Base-by-base conservation (phyloP, 2,888 invertebrate species). In the Apodemia mormo region DNA sequence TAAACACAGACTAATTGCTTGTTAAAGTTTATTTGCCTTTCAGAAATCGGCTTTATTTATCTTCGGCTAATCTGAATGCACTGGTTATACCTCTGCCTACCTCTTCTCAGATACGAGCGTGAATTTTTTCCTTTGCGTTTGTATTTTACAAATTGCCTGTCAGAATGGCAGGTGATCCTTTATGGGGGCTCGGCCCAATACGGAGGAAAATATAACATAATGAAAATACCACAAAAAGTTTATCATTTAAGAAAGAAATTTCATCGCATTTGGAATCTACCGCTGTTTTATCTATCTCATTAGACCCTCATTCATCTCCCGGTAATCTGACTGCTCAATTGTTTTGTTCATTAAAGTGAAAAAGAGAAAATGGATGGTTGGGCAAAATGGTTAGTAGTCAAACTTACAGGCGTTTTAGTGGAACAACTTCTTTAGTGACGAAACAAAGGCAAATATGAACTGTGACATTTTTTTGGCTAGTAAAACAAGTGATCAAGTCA, bases 341-440 rank as follows among this genome's bases (percentile, higher is more conserved):
- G 80, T 82, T 79, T 78, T 73, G 78, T 82, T 83, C 80, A 80
- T 85, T 85, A 81, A 75, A 72, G 84, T 78, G 82, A 82, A 85
- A 84, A 68, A 70, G 81, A 81, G 85, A 84, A 85, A 85, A 83
- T 81, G 68, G 76, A 70, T 73, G 49, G 49, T 49, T 49, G 74
- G 68, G 72, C 61, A 45, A 64, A 71, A 61, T 71, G 68, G 74
- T 72, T 72, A 71, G 71, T 75, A 68, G 69, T 45, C 64, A 49
- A 58, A 77, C 74, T 76, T 66, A 77, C 73, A 37, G 77, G 10
- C 68, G 8, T 30, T 43, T 12, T n/a, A 71, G 40, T 70, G 43
- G n/a, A 58, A 33, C 12, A 75, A 54, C 71, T 30, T n/a, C 7
- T 37, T 37, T 8, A 22, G n/a, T 22, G 7, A 49, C 14, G 2